These are phyloP conservation scores for Atherinomorus stipes DNA, from an alignment of 2,113 vertebrate species.

Conservation along the genomic window DNA sequence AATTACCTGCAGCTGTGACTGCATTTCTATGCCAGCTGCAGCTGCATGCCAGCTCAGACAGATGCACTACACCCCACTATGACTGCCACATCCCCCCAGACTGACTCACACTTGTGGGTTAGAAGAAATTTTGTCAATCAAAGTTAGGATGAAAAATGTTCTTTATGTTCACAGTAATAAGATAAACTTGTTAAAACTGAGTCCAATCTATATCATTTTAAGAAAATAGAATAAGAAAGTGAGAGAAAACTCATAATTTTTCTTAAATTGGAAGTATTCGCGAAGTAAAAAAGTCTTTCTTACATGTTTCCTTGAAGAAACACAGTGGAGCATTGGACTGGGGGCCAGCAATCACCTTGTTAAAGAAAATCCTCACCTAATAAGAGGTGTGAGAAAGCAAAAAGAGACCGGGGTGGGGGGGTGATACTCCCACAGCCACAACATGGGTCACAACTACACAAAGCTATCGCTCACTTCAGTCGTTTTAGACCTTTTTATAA, in stretches of 20 bases:
- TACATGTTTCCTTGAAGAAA: background rate
- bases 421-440: too few relatives aligned
- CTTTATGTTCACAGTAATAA: too few relatives aligned
- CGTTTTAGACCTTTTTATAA: too few relatives aligned
- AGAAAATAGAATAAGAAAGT: background rate
- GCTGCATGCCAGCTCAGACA: constrained; percentile 35
- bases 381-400: background rate
- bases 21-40: constrained; percentile 29
- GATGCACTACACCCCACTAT: constrained; percentile 31
- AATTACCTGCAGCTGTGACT: constrained; percentile 64
- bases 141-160: background rate
- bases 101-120: constrained; percentile 8
- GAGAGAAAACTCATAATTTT: background rate
- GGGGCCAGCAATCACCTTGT: background rate
- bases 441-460: too few relatives aligned
- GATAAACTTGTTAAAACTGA: background rate
- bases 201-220: background rate
- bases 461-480: too few relatives aligned
- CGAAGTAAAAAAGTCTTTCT: background rate
- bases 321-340: background rate
- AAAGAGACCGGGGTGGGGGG: too few relatives aligned
- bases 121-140: background rate
- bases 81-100: constrained; percentile 2
- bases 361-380: background rate
- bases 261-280: background rate